phyloP scores from a whole-genome alignment of 2,797 vertebrate genomes.

The Cryptoblepharus egeriae region DNA sequence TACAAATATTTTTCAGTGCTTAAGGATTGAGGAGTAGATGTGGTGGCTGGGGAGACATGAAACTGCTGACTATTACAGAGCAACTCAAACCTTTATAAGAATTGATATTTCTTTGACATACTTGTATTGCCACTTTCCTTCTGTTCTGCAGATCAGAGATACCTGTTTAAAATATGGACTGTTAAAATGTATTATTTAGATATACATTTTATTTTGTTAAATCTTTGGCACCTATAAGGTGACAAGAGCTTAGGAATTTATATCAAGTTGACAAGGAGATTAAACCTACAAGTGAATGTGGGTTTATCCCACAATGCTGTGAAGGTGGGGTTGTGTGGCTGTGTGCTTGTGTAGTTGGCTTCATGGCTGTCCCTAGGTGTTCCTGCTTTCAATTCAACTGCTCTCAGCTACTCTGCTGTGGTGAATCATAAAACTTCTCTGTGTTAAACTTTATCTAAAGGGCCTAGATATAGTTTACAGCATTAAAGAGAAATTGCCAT shows the following conservation, averaged over 20 bases:
- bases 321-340: neutral
- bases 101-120: conserved; percentile 21
- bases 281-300: neutral
- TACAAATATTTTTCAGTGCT: conserved; percentile 54
- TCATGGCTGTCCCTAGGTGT: neutral
- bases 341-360: too few species aligned
- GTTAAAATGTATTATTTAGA: neutral
- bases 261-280: too few species aligned
- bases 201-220: neutral
- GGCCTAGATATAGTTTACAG: neutral
- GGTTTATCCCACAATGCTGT: neutral
- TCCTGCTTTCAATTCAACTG: neutral
- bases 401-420: neutral
- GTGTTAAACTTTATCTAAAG: neutral
- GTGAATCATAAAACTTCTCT: neutral
- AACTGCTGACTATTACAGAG: conserved; percentile 5
- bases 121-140: conserved; percentile 1
- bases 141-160: neutral
- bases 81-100: neutral
- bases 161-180: neutral
- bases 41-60: conserved; percentile 13
- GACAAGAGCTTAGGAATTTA: too few species aligned
- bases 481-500: neutral
- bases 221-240: neutral
- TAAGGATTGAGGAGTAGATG: conserved; percentile 48